Evolutionary conservation across 2,797 vertebrate species (phyloP).

Genomic region (Sciaenops ocellatus): DNA sequence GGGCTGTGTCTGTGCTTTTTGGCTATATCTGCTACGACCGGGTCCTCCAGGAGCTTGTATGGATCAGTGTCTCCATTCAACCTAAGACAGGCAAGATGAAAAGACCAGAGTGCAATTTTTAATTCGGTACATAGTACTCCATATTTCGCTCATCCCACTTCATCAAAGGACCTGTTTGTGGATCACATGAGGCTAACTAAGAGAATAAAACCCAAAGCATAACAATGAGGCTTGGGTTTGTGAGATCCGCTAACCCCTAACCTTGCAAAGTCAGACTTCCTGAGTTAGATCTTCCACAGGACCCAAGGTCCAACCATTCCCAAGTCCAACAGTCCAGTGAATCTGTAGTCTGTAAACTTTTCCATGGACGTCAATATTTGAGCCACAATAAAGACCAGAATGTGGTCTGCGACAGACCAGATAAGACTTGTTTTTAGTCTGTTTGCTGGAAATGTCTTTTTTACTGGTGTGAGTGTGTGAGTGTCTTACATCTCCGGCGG

Average conservation of each 20-base stretch:
- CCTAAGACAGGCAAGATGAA: constrained; percentile 35
- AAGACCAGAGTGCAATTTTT: neutral
- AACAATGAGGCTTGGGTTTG: neutral
- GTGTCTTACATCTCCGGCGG: constrained; percentile 71
- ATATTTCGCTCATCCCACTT: neutral
- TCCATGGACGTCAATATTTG: no score
- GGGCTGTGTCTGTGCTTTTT: constrained; percentile 75
- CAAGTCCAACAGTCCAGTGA: no score
- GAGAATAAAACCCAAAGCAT: neutral
- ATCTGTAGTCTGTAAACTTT: no score
- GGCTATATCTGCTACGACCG: constrained; percentile 76
- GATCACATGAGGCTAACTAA: neutral
- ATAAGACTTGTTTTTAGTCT: no score
- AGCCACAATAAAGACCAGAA: no score
- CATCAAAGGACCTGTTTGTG: neutral
- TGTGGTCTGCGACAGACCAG: no score
- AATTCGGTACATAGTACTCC: neutral
- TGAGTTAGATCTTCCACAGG: neutral
- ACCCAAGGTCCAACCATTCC: no score
- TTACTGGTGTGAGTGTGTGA: neutral
- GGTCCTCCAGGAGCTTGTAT: constrained; percentile 77
- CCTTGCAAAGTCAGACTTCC: neutral
- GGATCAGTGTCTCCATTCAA: constrained; percentile 77
- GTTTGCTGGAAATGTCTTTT: no score
- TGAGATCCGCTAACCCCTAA: neutral